Conservation (phyloP, 2,113 vertebrate species). For the Mesoclemmys tuberculata region DNA sequence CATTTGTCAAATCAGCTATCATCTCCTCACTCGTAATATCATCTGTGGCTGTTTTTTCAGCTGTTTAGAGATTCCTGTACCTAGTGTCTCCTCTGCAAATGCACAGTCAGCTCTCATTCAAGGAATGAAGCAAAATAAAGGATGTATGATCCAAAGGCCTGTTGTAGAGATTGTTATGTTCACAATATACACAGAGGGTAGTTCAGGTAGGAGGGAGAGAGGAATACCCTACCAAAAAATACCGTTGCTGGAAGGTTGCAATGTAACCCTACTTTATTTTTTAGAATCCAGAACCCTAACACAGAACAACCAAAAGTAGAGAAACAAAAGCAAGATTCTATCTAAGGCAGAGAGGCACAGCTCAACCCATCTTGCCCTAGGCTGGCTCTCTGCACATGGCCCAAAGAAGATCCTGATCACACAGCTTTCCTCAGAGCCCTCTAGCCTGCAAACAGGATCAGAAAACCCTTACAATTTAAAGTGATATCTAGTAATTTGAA, state of each 20-base stretch:
- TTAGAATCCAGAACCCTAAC: not conserved
- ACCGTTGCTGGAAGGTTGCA: no score
- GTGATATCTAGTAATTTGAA: no score
- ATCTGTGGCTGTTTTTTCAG: conserved; percentile 15
- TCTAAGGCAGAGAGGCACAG: not conserved
- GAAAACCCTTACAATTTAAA: not conserved
- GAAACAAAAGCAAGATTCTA: not conserved
- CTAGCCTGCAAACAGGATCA: not conserved
- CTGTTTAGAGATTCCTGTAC: not conserved
- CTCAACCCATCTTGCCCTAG: no score
- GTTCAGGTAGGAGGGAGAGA: no score
- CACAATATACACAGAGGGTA: not conserved
- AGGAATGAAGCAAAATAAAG: not conserved
- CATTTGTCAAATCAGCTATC: conserved; percentile 36
- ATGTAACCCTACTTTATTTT: not conserved
- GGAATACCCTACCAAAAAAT: no score
- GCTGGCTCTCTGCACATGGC: no score
- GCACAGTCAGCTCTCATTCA: not conserved
- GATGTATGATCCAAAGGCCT: not conserved
- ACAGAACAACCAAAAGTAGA: not conserved
- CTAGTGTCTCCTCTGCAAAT: not conserved
- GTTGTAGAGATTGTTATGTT: not conserved
- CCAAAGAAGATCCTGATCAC: not conserved
- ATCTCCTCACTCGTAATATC: not conserved
- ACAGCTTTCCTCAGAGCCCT: not conserved